Evolutionary conservation across 2,888 invertebrate genomes (phyloP), one percentile per base, ranked within the genome.

Genomic region (Epirrhoe alternata): DNA sequence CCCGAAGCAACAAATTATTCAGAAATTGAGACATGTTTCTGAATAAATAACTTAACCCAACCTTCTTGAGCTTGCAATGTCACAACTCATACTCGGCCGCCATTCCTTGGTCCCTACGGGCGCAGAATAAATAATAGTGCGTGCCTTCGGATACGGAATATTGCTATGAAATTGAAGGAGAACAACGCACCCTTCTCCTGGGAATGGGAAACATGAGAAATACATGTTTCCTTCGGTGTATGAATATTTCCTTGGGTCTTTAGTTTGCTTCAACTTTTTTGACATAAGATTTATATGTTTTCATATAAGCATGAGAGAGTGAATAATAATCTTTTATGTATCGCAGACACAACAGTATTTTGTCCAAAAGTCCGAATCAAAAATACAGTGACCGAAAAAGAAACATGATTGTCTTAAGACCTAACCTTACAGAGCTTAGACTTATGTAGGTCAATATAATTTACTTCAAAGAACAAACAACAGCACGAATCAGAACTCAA

Each of bases 101-200:
- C 72, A 61, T 68, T 63, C 59, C 66, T n/a, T 38, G 51, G 52
- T 62, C 65, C 62, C 61, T 61, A 31, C 50, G 64, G 67, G n/a
- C 55, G 16, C 45, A 66, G 66, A 66, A 66, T 62, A 66, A 62
- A 59, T 62, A 54, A 62, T 55, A 66, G 58, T 58, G 38, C 33
- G 33, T 7, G 7, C 38, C 38, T 10, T 31, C 64, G 52, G 45
- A 73, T 70, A 77, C 75, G 82, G 85, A 84, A 87, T 85, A 87
- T 85, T 84, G 85, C 78, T 79, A 83, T 81, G 83, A 82, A 86
- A 88, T 88, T 86, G 86, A 85, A 84, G 82, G 81, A 75, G 71
- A 64, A 64, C 67, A 71, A 70, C 70, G 74, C 75, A 74, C 69
- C 66, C 70, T 75, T 54, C 80, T 74, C 73, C 50, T 61, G 70